Evolutionary conservation across 2,797 vertebrate species (phyloP).

Genomic region (Esox lucius): DNA sequence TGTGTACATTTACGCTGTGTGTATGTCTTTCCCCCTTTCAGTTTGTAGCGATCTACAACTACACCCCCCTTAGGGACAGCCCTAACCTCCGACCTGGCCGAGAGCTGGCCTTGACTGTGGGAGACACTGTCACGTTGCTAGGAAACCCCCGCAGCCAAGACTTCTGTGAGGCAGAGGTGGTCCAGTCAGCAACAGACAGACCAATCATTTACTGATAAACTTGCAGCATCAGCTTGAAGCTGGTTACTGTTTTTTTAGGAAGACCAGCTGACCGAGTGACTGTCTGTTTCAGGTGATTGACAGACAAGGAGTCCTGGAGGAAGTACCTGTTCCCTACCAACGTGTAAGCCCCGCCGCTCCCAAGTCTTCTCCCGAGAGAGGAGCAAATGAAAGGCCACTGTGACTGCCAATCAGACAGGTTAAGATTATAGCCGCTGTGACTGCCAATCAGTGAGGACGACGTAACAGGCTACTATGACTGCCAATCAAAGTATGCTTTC

Average conservation of each 20-base stretch:
- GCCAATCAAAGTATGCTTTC: slow-evolving; percentile 15
- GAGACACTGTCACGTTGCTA: slow-evolving; percentile 39
- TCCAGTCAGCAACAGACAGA: slow-evolving; percentile 24
- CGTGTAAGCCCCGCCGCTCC: slow-evolving; percentile 9
- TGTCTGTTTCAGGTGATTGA: slow-evolving; percentile 34
- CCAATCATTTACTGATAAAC: neutral
- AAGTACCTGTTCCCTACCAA: slow-evolving; percentile 29
- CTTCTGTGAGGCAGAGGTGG: slow-evolving; percentile 56
- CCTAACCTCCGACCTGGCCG: slow-evolving; percentile 55
- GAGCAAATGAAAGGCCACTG: slow-evolving; percentile 4
- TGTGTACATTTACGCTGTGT: neutral
- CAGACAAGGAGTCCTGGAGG: slow-evolving; percentile 37
- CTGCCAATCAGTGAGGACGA: slow-evolving; percentile 36
- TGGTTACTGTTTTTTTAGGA: neutral
- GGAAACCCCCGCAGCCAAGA: slow-evolving; percentile 31
- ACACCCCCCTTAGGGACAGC: slow-evolving; percentile 45
- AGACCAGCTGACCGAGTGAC: slow-evolving; percentile 8
- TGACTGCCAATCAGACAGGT: slow-evolving; percentile 17
- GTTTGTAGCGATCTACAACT: slow-evolving; percentile 50
- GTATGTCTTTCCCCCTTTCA: slow-evolving; percentile 21
- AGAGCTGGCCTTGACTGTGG: slow-evolving; percentile 35
- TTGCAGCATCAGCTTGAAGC: neutral
- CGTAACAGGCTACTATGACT: slow-evolving; percentile 23
- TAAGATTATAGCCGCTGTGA: slow-evolving; percentile 8
- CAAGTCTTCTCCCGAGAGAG: slow-evolving; percentile 20